Evolutionary conservation across 2,888 invertebrate genomes (phyloP).

Genomic region (Bruchidius siliquastri): DNA sequence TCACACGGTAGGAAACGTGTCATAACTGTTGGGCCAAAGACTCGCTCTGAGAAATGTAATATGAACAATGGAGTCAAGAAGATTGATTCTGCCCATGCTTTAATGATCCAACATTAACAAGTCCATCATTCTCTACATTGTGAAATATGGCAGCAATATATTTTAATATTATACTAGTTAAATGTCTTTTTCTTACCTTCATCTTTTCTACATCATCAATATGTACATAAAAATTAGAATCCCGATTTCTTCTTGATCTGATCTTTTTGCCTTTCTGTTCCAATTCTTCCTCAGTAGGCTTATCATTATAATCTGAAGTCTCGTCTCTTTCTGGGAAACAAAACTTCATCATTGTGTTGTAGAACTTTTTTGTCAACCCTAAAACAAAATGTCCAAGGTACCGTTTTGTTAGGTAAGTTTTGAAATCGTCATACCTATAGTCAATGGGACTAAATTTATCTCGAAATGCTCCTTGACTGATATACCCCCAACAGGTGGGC

Average conservation of each 20-base stretch:
- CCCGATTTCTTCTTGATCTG: slow-evolving; percentile 59
- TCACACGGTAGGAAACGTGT: too few relatives aligned
- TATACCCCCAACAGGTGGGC: slow-evolving; percentile 97
- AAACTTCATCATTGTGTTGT: slow-evolving; percentile 94
- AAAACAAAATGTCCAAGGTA: slow-evolving; percentile 11
- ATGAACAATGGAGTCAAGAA: too few relatives aligned
- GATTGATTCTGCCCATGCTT: too few relatives aligned
- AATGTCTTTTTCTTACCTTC: slow-evolving; percentile 60
- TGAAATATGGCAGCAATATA: too few relatives aligned
- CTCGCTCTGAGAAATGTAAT: too few relatives aligned
- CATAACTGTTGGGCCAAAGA: too few relatives aligned
- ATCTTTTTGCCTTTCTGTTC: slow-evolving; percentile 48
- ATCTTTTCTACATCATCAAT: slow-evolving; percentile 96
- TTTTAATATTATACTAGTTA: too few relatives aligned
- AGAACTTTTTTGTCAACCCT: slow-evolving; percentile 92
- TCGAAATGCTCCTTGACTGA: slow-evolving; percentile 99
- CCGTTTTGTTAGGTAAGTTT: too few relatives aligned
- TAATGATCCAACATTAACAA: too few relatives aligned
- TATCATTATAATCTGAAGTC: slow-evolving; percentile 61
- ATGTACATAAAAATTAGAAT: slow-evolving; percentile 86
- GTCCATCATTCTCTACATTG: too few relatives aligned
- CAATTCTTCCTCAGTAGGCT: slow-evolving; percentile 52
- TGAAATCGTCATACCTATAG: slow-evolving; percentile 60
- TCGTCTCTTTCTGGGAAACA: slow-evolving; percentile 95
- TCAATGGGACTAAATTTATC: slow-evolving; percentile 92